These are phyloP conservation scores for Ptiloglossa arizonensis DNA, from an alignment of 1,140 invertebrate species.

Conservation along the genomic window DNA sequence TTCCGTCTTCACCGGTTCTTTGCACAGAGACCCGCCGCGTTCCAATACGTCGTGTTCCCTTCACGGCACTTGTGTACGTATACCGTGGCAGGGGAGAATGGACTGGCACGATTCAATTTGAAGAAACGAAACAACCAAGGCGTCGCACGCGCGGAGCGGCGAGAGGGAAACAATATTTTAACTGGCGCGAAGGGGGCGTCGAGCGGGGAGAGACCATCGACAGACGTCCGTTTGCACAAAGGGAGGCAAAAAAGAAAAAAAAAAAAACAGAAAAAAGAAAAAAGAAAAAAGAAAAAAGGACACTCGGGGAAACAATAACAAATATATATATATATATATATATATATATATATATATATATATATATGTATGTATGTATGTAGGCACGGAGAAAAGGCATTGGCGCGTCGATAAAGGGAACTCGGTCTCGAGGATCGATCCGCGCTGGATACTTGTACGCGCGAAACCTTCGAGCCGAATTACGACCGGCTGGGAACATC, in stretches of 20 bases:
- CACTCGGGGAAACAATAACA: conserved; percentile 20
- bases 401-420: too few relatives aligned
- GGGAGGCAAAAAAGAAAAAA: not conserved
- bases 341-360: too few relatives aligned
- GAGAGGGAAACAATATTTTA: conserved; percentile 57
- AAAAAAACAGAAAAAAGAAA: too few relatives aligned
- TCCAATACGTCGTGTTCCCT: not conserved
- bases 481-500: not conserved
- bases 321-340: too few relatives aligned
- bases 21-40: conserved; percentile 30
- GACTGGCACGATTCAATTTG: conserved; percentile 60
- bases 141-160: conserved; percentile 14
- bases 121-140: conserved; percentile 61
- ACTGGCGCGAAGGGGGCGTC: conserved; percentile 13
- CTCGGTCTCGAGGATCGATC: not conserved
- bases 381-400: too few relatives aligned
- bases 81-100: conserved; percentile 35
- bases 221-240: not conserved
- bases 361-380: too few relatives aligned
- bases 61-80: conserved; percentile 28
- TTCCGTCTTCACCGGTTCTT: conserved; percentile 18
- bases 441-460: not conserved
- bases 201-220: conserved; percentile 6
- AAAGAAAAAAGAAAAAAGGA: too few relatives aligned
- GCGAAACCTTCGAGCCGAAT: not conserved